A percentile compares a stretch with the other conserved stretches of the same genome.
Conservation (phyloP, 2,888 invertebrate species). For the Sminthurides aquaticus region DNA sequence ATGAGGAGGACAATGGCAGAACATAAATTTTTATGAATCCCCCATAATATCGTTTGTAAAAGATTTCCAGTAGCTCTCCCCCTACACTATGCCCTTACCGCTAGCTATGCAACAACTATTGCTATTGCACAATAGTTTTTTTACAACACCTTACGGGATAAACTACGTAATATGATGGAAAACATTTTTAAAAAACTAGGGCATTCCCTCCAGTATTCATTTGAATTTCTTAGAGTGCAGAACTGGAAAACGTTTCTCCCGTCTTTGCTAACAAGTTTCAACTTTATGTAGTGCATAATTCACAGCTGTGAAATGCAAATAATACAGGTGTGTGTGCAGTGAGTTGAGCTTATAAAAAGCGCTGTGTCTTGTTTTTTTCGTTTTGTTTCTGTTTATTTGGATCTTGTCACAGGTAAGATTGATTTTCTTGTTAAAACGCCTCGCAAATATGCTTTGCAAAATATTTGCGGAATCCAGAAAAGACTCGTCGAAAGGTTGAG, state of each 20-base stretch:
- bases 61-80: not conserved
- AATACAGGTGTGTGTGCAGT: not conserved
- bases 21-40: constrained; percentile 17
- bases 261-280: too few relatives aligned
- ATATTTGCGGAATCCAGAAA: too few relatives aligned
- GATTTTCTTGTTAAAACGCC: too few relatives aligned
- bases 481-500: too few relatives aligned
- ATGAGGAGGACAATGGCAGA: constrained; percentile 11
- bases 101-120: too few relatives aligned
- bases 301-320: not conserved
- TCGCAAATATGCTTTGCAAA: too few relatives aligned
- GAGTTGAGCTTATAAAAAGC: too few relatives aligned
- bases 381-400: too few relatives aligned
- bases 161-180: not conserved
- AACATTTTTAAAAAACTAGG: not conserved
- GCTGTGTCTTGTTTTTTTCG: too few relatives aligned
- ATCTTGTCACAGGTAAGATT: too few relatives aligned
- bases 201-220: not conserved
- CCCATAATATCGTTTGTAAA: constrained; percentile 13
- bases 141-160: constrained; percentile 19
- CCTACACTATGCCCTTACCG: too few relatives aligned
- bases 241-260: not conserved
- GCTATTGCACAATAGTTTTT: constrained; percentile 12
- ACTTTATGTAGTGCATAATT: too few relatives aligned
- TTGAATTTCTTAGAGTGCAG: not conserved